Evolutionary conservation across 2,113 vertebrate genomes (phyloP), one percentile per base, ranked within the genome.

Genomic region (Cebus imitator): DNA sequence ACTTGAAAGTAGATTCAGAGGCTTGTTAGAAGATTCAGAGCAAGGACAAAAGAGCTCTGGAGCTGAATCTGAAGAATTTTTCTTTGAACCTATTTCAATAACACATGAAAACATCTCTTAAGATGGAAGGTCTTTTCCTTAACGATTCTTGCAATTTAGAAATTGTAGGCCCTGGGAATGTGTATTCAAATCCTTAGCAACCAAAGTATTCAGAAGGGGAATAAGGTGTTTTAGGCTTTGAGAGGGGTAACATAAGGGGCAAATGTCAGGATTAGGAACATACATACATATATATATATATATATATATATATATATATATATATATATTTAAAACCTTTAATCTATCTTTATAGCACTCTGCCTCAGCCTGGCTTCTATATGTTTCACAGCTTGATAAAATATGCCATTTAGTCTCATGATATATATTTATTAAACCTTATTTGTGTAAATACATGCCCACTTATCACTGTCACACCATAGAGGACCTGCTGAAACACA

Each of bases 11-110:
- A 86, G 82, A 89, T 55, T 57, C 43, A 66, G 55, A 70, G 52
- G 9, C 45, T 75, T 43, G 12, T 64, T 79, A 73, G 45, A 90
- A 83, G 84, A 94, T 87, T 79, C 43, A 57, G 27, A 70, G 30
- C 37, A 85, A 90, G 45, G 58, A 43, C 61, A 79, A 50, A 45
- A 72, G 75, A 80, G 55, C 55, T 57, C 12, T 80, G n/a, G 25
- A 92, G 27, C 45, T 90, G 72, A 92, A 84, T 72, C 64, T 40
- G 37, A 92, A 73, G 5, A 70, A 58, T 75, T 90, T 96, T 91
- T 85, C 78, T 96, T 97, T 96, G 66, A 93, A 93, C 37, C 37
- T 79, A 32, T 94, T 86, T 97, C 58, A 48, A 5, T 82, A 92
- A 91, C 72, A 91, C 75, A 21, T 86, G 78, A 86, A 96, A 86